phyloP scores from a whole-genome alignment of 2,797 vertebrate species.

The Pangasius sanitwongsei region DNA sequence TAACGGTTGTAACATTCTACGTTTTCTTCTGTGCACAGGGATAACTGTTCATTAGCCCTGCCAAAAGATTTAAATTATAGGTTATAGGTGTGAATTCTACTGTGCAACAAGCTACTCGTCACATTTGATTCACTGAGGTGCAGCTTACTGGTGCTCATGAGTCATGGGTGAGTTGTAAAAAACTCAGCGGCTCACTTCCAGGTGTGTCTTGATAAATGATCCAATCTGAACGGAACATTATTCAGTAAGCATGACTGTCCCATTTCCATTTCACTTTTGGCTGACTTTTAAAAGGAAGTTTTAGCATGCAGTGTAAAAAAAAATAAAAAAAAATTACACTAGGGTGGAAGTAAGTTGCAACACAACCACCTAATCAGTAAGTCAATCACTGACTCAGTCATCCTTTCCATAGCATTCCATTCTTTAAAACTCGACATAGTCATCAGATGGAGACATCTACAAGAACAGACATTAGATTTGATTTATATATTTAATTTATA shows the following conservation, averaged over 20 bases:
- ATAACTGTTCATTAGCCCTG: constrained; percentile 6
- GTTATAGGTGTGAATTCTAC: constrained; percentile 1
- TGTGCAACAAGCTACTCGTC: background rate
- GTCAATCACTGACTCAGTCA: background rate
- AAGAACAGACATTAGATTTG: background rate
- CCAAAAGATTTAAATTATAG: background rate
- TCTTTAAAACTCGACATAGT: background rate
- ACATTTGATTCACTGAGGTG: background rate
- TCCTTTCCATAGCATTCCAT: background rate
- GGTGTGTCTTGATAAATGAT: constrained; percentile 48
- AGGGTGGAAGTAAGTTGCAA: background rate
- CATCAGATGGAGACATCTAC: background rate
- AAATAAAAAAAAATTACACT: too few species aligned
- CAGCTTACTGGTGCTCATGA: constrained; percentile 29
- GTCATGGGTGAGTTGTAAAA: constrained; percentile 27
- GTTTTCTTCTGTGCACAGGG: background rate
- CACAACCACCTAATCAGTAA: background rate
- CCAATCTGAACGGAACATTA: background rate
- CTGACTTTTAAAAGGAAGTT: background rate
- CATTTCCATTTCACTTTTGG: background rate
- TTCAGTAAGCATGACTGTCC: background rate
- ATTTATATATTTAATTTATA: background rate
- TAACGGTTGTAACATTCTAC: background rate
- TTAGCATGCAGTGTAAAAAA: background rate
- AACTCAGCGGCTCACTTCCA: constrained; percentile 19